A percentile compares a stretch with the other conserved stretches of the same genome.
phyloP scores from a whole-genome alignment of 2,888 invertebrate species.

The Hetaerina titia region DNA sequence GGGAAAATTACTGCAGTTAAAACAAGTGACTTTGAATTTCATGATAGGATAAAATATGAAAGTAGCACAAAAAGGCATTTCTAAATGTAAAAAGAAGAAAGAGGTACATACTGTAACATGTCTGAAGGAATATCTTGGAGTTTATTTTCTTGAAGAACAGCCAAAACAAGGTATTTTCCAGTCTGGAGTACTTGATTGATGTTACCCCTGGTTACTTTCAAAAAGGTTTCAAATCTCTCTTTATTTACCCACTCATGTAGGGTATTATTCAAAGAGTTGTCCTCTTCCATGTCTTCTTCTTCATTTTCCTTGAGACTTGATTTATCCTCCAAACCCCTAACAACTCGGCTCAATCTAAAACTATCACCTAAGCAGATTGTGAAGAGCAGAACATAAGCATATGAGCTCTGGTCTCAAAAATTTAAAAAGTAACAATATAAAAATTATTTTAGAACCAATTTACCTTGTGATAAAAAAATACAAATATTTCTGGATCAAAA shows the following conservation, averaged over 20 bases:
- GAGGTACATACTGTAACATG: constrained; percentile 82
- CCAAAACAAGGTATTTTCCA: constrained; percentile 92
- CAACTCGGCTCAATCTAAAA: constrained; percentile 31
- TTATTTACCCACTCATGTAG: constrained; percentile 93
- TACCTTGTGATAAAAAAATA: neutral
- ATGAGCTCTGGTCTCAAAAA: neutral
- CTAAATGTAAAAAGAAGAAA: neutral
- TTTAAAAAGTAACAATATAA: neutral
- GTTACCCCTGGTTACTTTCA: constrained; percentile 91
- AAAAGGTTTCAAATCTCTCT: constrained; percentile 93
- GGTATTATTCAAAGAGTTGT: constrained; percentile 83
- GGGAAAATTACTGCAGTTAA: neutral
- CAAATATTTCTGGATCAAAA: neutral
- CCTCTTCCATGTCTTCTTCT: constrained; percentile 71
- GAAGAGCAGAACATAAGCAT: neutral
- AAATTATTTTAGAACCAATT: neutral
- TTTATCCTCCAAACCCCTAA: constrained; percentile 44
- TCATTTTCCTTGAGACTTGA: constrained; percentile 48
- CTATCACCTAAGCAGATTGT: neutral
- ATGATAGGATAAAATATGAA: neutral
- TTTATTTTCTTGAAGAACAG: constrained; percentile 93
- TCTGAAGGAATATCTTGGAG: constrained; percentile 88
- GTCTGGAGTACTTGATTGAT: constrained; percentile 89
- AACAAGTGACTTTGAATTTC: neutral
- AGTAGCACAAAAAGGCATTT: neutral